A percentile compares a stretch with the other conserved stretches of the same genome.
phyloP scores from a whole-genome alignment of 2,797 vertebrate species.

The Manis crassicaudata region DNA sequence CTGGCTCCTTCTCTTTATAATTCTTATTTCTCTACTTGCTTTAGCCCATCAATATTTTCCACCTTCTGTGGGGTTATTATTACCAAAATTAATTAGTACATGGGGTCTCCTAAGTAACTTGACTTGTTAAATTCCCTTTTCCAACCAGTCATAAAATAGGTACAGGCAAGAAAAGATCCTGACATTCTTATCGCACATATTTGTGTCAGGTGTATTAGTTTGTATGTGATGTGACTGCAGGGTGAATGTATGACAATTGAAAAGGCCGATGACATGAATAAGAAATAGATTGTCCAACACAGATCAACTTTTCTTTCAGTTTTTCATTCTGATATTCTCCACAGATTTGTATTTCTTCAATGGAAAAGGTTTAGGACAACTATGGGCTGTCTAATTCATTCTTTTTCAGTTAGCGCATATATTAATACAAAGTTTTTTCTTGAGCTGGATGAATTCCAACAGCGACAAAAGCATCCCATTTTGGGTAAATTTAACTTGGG shows the following conservation, averaged over 20 bases:
- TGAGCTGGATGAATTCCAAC: constrained; percentile 10
- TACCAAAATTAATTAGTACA: constrained; percentile 72
- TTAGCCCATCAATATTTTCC: neutral
- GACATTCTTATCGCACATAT: constrained; percentile 1
- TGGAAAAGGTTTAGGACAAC: neutral
- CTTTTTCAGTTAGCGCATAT: neutral
- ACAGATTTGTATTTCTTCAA: neutral
- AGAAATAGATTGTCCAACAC: neutral
- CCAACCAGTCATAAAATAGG: neutral
- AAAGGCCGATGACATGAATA: neutral
- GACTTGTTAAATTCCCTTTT: constrained; percentile 48
- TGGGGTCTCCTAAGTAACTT: constrained; percentile 13
- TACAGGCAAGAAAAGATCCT: constrained; percentile 38
- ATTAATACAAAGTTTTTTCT: neutral
- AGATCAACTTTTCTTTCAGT: neutral
- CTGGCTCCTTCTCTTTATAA: neutral
- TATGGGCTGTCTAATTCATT: neutral
- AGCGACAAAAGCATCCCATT: neutral
- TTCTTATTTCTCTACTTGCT: neutral
- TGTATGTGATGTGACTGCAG: neutral
- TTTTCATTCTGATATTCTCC: neutral
- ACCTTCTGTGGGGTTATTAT: constrained; percentile 58
- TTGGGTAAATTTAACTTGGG: constrained; percentile 30
- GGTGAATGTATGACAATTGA: neutral
- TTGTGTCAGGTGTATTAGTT: constrained; percentile 33